These are phyloP conservation scores for Xenus cinereus DNA, from an alignment of 2,113 vertebrate genomes.

Conservation along the genomic window DNA sequence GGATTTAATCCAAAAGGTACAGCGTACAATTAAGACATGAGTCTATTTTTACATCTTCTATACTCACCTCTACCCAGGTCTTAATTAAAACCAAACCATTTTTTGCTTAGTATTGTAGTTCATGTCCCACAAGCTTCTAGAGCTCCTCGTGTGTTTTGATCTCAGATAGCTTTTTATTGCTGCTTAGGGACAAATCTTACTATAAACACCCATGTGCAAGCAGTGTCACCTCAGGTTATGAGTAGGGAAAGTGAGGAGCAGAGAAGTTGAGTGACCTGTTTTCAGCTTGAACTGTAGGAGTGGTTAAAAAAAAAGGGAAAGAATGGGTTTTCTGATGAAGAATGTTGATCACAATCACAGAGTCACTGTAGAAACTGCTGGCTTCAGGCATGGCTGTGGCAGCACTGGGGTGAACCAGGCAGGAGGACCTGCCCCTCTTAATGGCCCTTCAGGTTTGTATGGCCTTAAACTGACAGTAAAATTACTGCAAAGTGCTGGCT, in stretches of 20 bases:
- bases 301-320: background rate
- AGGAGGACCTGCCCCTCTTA: background rate
- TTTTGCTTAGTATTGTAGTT: background rate
- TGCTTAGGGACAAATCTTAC: background rate
- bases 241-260: background rate
- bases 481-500: background rate
- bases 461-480: background rate
- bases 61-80: background rate
- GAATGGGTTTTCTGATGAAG: background rate
- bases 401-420: background rate
- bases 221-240: background rate
- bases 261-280: background rate
- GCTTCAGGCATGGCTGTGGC: background rate
- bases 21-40: background rate
- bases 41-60: background rate
- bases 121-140: background rate
- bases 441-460: background rate
- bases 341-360: background rate
- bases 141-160: background rate
- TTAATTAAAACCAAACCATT: background rate
- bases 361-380: background rate
- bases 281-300: background rate
- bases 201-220: background rate
- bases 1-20: slow-evolving; percentile 80
- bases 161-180: background rate